Evolutionary conservation across 2,888 invertebrate species (phyloP), one percentile per base, ranked within the genome.

Genomic region (Drosophila mimetica): DNA sequence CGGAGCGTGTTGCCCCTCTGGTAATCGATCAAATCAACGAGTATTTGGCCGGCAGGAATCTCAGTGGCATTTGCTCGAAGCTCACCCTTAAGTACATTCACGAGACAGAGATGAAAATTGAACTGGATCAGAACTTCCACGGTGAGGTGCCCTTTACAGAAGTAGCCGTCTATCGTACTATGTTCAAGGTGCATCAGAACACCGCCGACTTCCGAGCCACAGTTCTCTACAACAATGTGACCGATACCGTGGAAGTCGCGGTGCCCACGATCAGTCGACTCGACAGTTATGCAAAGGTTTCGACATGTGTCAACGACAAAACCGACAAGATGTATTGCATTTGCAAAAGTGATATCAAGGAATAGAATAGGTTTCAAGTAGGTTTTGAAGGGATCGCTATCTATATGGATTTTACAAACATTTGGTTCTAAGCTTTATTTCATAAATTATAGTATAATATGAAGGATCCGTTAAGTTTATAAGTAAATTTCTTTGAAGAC

Each of bases 141-240:
- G 61, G 22, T 0, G 22, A 63, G 0, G 1, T 65, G 3, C 36
- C 39, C 1, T 8, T 14, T 4, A 3, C 46, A 0, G 79, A 76
- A 6, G 44, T 54, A 7, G 72, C 30, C 5, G 16, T 48, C 8
- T 84, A 84, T 55, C 85, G 85, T 14, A 84, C 95, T 22, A 93
- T 94, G 59, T 92, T 96, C 58, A 93, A 94, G 72, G 93, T 95
- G 28, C 86, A 89, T 2, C 96, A 96, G 1, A 94, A 94, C 1
- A 92, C 93, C 55, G 93, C 94, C 4, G 92, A 93, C 47, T 96
- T 95, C 81, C 95, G 95, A 90, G 94, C 94, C 0, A 95, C 95
- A 0, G 93, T 96, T 0, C 85, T 91, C 0, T 84, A 63, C 6
- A 85, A 82, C 2, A 84, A 84, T 54, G 39, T 75, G 3, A 88